A percentile compares a stretch with the other conserved stretches of the same genome.
Conservation (phyloP, 23 tunicate species). For the Botrylloides violaceus region DNA sequence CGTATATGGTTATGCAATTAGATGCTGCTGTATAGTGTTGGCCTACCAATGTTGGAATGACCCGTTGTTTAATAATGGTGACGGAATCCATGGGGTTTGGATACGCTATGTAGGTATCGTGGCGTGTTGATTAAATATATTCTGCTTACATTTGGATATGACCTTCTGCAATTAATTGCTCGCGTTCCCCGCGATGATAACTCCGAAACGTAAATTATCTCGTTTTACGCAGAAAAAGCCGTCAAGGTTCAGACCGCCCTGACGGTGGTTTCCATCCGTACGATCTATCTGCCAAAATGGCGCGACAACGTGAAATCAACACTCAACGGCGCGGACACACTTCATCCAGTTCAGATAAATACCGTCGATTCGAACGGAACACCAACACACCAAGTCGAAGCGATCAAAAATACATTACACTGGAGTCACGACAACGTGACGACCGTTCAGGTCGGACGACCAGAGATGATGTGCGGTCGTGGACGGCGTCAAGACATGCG, state of each 20-base stretch:
- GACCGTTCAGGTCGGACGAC: not conserved
- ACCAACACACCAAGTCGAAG: not conserved
- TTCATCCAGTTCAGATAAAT: not conserved
- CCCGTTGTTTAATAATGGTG: too few species aligned
- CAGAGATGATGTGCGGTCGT: not conserved
- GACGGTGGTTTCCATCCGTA: not conserved
- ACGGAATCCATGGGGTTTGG: too few species aligned
- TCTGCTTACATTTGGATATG: too few species aligned
- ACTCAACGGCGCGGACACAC: not conserved
- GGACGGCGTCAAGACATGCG: constrained; percentile 8
- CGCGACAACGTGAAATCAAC: not conserved
- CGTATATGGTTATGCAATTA: too few species aligned
- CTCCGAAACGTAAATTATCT: too few species aligned
- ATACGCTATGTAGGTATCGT: too few species aligned
- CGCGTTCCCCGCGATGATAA: too few species aligned
- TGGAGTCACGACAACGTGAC: constrained; percentile 7
- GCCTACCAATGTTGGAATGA: too few species aligned
- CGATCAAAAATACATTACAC: constrained; percentile 5
- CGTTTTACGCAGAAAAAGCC: not conserved
- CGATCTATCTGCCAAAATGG: not conserved
- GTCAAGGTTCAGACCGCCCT: not conserved
- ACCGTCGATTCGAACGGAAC: not conserved
- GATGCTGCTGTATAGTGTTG: too few species aligned
- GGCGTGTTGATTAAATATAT: too few species aligned
- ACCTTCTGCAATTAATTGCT: too few species aligned